Evolutionary conservation across 2,888 invertebrate genomes (phyloP).

Genomic region (Buathra laborator): DNA sequence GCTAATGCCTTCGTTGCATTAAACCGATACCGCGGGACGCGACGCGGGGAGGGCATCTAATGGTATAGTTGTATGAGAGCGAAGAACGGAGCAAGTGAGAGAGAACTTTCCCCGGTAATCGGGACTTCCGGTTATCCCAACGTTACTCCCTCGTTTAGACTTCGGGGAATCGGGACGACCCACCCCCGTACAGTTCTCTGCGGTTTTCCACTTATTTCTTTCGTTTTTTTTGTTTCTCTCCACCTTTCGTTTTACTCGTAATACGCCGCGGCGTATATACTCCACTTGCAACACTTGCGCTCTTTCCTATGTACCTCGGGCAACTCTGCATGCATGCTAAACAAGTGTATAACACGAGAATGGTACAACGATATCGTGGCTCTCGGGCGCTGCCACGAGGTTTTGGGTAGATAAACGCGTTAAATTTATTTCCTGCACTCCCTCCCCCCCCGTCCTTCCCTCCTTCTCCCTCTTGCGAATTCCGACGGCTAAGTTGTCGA

Average conservation of each 20-base stretch:
- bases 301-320: constrained; percentile 12
- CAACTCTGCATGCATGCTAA: constrained; percentile 56
- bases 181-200: neutral
- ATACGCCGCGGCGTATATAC: constrained; percentile 9
- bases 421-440: constrained; percentile 35
- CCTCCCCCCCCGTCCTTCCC: too few species aligned
- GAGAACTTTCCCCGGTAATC: constrained; percentile 31
- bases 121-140: constrained; percentile 49
- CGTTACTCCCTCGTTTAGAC: constrained; percentile 42
- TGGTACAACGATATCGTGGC: constrained; percentile 53
- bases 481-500: too few species aligned
- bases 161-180: constrained; percentile 50
- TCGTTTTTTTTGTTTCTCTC: constrained; percentile 7
- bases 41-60: constrained; percentile 11
- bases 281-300: neutral
- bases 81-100: constrained; percentile 36
- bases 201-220: constrained; percentile 17
- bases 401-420: constrained; percentile 44
- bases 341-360: constrained; percentile 53
- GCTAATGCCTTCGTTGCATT: constrained; percentile 80
- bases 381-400: constrained; percentile 25
- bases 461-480: too few species aligned
- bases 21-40: constrained; percentile 75
- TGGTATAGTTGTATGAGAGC: neutral
- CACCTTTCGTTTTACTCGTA: constrained; percentile 42